Conservation (phyloP, 1,140 invertebrate genomes). For the Watersipora subatra region DNA sequence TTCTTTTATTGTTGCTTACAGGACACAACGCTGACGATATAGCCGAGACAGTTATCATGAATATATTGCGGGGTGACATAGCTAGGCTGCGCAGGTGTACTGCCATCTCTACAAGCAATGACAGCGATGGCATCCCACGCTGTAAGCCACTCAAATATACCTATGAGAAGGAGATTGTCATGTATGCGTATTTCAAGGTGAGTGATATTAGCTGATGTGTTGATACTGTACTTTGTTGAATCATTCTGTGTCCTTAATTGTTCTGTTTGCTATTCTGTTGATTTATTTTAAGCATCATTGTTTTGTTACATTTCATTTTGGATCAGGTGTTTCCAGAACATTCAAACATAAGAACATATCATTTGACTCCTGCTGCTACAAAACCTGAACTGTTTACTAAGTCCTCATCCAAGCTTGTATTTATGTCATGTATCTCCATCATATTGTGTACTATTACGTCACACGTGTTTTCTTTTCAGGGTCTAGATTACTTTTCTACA, state of each 20-base stretch:
- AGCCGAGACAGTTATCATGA: conserved; percentile 97
- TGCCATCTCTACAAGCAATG: conserved; percentile 57
- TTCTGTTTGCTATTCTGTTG: background rate
- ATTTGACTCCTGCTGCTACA: too few species aligned
- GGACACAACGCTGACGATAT: conserved; percentile 99
- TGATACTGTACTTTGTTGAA: background rate
- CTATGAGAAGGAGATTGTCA: conserved; percentile 99
- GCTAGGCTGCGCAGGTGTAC: conserved; percentile 81
- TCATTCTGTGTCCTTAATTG: background rate
- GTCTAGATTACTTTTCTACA: conserved; percentile 95
- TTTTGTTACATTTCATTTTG: too few species aligned
- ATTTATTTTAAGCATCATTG: too few species aligned
- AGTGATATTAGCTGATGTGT: background rate
- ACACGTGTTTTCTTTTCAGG: conserved; percentile 93
- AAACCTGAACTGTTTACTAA: too few species aligned
- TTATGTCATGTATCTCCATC: too few species aligned
- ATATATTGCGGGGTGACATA: conserved; percentile 89
- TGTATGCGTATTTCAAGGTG: conserved; percentile 50
- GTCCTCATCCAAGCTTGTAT: too few species aligned
- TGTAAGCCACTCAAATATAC: conserved; percentile 97
- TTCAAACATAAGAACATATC: too few species aligned
- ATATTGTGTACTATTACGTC: too few species aligned
- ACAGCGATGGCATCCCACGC: conserved; percentile 67
- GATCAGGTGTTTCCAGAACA: too few species aligned
- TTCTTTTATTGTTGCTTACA: conserved; percentile 12